These are phyloP conservation scores for Chrysolina americana DNA, from an alignment of 2,888 invertebrate genomes.

Conservation along the genomic window DNA sequence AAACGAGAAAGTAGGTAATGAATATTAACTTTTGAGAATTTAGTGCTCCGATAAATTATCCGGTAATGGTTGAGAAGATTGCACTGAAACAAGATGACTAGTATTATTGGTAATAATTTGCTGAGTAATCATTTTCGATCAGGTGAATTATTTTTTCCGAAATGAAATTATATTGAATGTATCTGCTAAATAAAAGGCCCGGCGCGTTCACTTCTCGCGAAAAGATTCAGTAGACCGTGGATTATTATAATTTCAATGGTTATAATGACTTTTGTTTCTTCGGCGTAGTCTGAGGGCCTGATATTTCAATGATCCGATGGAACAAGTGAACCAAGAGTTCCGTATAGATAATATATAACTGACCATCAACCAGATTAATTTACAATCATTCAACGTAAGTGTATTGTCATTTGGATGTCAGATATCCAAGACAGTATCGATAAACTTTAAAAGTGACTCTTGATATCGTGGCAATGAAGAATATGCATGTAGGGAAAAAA, in stretches of 20 bases:
- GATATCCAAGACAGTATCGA: no score
- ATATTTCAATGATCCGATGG: background rate
- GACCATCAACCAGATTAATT: no score
- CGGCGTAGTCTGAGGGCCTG: background rate
- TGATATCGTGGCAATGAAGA: no score
- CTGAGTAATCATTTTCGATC: conserved; percentile 40
- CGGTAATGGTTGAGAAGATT: conserved; percentile 32
- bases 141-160: conserved; percentile 34
- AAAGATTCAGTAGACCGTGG: conserved; percentile 15
- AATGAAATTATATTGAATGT: conserved; percentile 32
- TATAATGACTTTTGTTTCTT: conserved; percentile 11
- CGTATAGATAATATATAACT: no score
- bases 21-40: conserved; percentile 53
- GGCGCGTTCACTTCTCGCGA: background rate
- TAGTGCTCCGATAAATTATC: conserved; percentile 44
- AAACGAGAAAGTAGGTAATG: conserved; percentile 55
- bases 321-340: background rate
- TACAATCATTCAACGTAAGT: no score
- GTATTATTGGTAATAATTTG: conserved; percentile 47
- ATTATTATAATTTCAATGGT: conserved; percentile 11
- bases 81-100: conserved; percentile 42
- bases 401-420: no score
- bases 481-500: no score
- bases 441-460: no score
- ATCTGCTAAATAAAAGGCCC: conserved; percentile 10